phyloP scores from a whole-genome alignment of 2,888 invertebrate genomes.

The Anoplius nigerrimus region DNA sequence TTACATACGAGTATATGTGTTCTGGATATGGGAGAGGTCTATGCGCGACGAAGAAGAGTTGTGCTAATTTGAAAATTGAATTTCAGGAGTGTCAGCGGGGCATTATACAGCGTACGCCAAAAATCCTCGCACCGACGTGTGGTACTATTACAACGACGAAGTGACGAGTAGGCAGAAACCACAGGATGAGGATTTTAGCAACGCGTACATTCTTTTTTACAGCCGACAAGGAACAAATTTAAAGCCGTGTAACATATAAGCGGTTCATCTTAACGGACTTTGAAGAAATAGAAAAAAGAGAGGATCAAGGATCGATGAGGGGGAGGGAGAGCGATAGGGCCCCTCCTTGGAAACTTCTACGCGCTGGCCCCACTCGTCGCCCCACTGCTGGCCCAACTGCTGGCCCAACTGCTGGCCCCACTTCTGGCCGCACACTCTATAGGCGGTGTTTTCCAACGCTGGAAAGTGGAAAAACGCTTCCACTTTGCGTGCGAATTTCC shows the following conservation, averaged over 20 bases:
- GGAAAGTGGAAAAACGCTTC: no score
- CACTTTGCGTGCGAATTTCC: no score
- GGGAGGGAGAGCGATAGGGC: not conserved
- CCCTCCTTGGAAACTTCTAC: no score
- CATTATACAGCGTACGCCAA: slow-evolving; percentile 80
- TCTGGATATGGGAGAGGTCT: no score
- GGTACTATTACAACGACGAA: slow-evolving; percentile 81
- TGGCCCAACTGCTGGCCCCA: no score
- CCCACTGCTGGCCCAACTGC: no score
- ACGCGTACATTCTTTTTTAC: slow-evolving; percentile 81
- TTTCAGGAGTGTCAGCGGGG: slow-evolving; percentile 78
- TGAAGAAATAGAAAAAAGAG: not conserved
- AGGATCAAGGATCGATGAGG: not conserved
- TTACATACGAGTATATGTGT: no score
- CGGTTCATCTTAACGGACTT: slow-evolving; percentile 42
- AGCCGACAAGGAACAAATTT: slow-evolving; percentile 76
- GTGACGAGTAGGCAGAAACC: slow-evolving; percentile 77
- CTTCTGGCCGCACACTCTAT: no score
- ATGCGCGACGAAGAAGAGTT: not conserved
- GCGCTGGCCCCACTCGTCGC: no score
- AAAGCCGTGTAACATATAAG: slow-evolving; percentile 73
- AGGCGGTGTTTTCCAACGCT: no score
- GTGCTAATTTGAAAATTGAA: not conserved
- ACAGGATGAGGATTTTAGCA: slow-evolving; percentile 78
- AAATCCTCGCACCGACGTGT: slow-evolving; percentile 77